Conservation (phyloP, 2,888 invertebrate genomes). For the Biston stratarius region DNA sequence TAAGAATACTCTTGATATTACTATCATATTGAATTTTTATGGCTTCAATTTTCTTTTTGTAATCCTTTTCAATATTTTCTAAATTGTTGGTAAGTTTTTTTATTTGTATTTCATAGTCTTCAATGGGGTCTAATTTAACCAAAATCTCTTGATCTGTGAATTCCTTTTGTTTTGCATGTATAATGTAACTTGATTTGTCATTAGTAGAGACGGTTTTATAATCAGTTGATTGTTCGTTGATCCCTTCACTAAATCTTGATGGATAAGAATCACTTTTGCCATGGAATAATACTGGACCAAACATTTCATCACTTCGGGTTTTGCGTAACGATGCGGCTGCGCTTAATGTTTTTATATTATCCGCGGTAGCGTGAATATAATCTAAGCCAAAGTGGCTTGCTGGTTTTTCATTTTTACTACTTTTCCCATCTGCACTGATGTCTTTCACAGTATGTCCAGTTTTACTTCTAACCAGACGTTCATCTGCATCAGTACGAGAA, state of each 20-base stretch:
- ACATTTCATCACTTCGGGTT: conserved; percentile 59
- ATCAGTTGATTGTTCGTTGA: conserved; percentile 45
- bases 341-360: conserved; percentile 46
- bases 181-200: conserved; percentile 45
- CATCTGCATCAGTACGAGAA: conserved; percentile 59
- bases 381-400: conserved; percentile 58
- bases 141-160: conserved; percentile 56
- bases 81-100: conserved; percentile 62
- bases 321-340: conserved; percentile 48
- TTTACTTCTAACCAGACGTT: conserved; percentile 52
- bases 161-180: conserved; percentile 37
- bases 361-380: conserved; percentile 62
- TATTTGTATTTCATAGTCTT: conserved; percentile 69
- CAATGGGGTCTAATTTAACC: conserved; percentile 59
- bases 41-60: conserved; percentile 73
- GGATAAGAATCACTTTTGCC: conserved; percentile 43
- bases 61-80: conserved; percentile 69
- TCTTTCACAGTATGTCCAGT: conserved; percentile 24
- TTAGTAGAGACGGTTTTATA: conserved; percentile 47
- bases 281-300: conserved; percentile 39
- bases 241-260: conserved; percentile 43
- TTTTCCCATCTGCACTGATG: background rate
- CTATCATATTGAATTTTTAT: conserved; percentile 84
- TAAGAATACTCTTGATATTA: conserved; percentile 82
- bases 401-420: conserved; percentile 34